Conservation (phyloP, 2,888 invertebrate genomes). For the Temnothorax ravouxi region DNA sequence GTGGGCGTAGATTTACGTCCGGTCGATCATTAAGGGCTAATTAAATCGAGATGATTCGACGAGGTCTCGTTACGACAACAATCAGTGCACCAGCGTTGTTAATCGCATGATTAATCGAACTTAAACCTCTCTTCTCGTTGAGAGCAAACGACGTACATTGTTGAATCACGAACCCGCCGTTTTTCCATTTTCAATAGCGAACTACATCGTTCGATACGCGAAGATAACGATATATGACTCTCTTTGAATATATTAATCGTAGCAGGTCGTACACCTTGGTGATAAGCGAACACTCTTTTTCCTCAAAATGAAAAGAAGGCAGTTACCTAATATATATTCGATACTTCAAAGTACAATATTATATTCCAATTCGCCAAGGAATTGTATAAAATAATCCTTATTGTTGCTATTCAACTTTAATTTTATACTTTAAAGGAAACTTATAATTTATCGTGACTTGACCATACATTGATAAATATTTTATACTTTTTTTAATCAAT, state of each 20-base stretch:
- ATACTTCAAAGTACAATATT: not conserved
- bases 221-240: not conserved
- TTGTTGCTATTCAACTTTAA: not conserved
- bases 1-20: conserved; percentile 51
- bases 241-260: conserved; percentile 29
- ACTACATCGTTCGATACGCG: not conserved
- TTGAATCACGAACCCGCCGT: not conserved
- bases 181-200: not conserved
- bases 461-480: not conserved
- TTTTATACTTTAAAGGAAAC: not conserved
- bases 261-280: not conserved
- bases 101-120: conserved; percentile 24
- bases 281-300: not conserved
- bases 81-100: conserved; percentile 13
- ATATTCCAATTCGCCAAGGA: not conserved
- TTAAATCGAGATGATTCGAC: conserved; percentile 50
- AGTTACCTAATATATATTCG: not conserved
- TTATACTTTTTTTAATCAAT: not conserved
- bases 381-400: not conserved
- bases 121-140: not conserved
- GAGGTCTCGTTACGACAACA: conserved; percentile 32
- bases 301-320: not conserved
- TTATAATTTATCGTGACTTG: not conserved
- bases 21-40: conserved; percentile 37
- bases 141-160: not conserved